Percentiles rank a stretch among this genome's conserved stretches.
phyloP scores from a whole-genome alignment of 2,888 invertebrate species.

The Sarcophaga variegata region DNA sequence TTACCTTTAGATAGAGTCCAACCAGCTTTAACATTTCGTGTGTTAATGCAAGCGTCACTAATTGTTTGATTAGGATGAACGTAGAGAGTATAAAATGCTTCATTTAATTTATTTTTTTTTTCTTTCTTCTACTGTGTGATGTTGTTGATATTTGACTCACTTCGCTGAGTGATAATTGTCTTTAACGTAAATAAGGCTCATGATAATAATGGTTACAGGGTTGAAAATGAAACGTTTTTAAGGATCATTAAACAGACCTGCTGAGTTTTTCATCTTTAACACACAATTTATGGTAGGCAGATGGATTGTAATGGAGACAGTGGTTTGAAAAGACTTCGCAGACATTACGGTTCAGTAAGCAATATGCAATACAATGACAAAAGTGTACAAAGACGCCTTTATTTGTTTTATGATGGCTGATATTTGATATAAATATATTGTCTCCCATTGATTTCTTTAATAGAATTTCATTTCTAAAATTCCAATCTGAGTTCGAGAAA shows the following conservation, averaged over 20 bases:
- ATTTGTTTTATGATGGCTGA: no score
- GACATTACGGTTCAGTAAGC: not conserved
- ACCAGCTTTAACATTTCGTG: no score
- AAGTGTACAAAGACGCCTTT: no score
- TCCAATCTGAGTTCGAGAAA: no score
- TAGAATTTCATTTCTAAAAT: no score
- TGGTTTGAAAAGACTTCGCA: not conserved
- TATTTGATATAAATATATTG: no score
- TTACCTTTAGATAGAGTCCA: no score
- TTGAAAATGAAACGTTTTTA: not conserved
- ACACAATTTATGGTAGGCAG: not conserved
- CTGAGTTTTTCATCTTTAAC: slow-evolving; percentile 4
- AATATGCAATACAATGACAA: no score
- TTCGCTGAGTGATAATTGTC: slow-evolving; percentile 17
- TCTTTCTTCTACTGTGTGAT: not conserved
- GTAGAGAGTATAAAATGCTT: slow-evolving; percentile 13
- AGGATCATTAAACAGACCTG: not conserved
- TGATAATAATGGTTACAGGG: not conserved
- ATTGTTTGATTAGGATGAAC: slow-evolving; percentile 26
- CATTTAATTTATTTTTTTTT: not conserved
- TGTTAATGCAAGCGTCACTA: slow-evolving; percentile 22
- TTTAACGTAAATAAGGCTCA: not conserved
- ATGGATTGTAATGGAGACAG: not conserved
- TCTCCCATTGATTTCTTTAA: no score
- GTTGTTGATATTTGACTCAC: not conserved